Conservation (phyloP, 2,797 vertebrate genomes). For the Melanotaenia parkinsoni region DNA sequence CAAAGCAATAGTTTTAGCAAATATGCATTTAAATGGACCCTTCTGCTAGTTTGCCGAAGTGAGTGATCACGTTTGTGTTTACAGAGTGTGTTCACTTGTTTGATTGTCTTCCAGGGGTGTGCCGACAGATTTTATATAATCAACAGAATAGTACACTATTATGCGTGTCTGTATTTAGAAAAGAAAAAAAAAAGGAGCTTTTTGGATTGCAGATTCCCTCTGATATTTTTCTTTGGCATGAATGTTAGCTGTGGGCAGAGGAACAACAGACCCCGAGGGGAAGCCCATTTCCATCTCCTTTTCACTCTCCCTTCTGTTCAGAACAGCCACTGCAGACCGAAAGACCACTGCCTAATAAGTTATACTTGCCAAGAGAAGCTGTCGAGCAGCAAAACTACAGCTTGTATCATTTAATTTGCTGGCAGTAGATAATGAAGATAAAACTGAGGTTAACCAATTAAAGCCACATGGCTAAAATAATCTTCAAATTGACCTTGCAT, state of each 20-base stretch:
- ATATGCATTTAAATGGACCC: background rate
- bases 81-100: conserved; percentile 12
- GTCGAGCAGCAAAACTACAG: conserved; percentile 61
- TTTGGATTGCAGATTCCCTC: conserved; percentile 57
- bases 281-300: conserved; percentile 66
- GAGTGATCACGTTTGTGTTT: conserved; percentile 30
- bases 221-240: conserved; percentile 58
- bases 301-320: conserved; percentile 70
- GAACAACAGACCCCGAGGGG: conserved; percentile 70
- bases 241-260: conserved; percentile 63
- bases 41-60: background rate
- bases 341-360: conserved; percentile 63
- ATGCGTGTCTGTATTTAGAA: conserved; percentile 20
- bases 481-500: conserved; percentile 36
- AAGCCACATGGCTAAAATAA: conserved; percentile 37
- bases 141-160: conserved; percentile 5
- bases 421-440: conserved; percentile 53
- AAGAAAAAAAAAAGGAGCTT: background rate
- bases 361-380: conserved; percentile 59
- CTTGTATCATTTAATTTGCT: conserved; percentile 60
- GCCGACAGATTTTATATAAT: conserved; percentile 49
- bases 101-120: conserved; percentile 40
- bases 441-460: conserved; percentile 54
- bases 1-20: conserved; percentile 2
- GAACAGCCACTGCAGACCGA: conserved; percentile 63